Evolutionary conservation across 2,797 vertebrate species (phyloP).

Genomic region (Falco novaeseelandiae): DNA sequence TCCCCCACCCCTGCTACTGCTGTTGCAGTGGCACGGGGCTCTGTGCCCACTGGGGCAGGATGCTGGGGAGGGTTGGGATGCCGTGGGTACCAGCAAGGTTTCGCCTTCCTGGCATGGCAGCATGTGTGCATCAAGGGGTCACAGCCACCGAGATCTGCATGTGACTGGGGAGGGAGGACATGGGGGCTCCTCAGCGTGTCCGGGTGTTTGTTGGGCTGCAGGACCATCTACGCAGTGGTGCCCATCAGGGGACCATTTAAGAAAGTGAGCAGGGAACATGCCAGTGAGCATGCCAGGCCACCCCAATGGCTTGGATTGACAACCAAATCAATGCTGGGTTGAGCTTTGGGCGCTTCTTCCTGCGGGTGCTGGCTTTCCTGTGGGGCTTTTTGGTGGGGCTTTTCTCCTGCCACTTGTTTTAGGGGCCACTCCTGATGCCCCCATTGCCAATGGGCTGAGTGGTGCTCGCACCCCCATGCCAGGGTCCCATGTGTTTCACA

Average conservation of each 20-base stretch:
- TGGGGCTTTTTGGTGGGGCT: neutral
- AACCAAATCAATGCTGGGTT: neutral
- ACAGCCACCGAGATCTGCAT: fast-evolving
- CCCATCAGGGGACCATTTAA: neutral
- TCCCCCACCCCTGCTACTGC: neutral
- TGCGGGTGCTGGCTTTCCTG: neutral
- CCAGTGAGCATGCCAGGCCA: neutral
- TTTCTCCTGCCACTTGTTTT: neutral
- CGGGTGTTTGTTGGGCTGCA: fast-evolving
- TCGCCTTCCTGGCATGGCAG: neutral
- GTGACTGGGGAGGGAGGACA: neutral
- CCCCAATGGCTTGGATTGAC: neutral
- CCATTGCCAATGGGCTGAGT: fast-evolving
- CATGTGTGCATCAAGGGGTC: neutral
- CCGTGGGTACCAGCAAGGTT: neutral
- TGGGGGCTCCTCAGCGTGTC: fast-evolving
- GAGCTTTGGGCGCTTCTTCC: neutral
- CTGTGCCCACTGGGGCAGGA: neutral
- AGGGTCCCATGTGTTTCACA: neutral
- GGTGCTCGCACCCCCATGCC: fast-evolving
- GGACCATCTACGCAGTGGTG: neutral
- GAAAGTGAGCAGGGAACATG: neutral
- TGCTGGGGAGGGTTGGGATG: neutral
- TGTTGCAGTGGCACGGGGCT: neutral
- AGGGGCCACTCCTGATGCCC: neutral